phyloP scores from a whole-genome alignment of 2,888 invertebrate species.

The Scaptomyza reducta region DNA sequence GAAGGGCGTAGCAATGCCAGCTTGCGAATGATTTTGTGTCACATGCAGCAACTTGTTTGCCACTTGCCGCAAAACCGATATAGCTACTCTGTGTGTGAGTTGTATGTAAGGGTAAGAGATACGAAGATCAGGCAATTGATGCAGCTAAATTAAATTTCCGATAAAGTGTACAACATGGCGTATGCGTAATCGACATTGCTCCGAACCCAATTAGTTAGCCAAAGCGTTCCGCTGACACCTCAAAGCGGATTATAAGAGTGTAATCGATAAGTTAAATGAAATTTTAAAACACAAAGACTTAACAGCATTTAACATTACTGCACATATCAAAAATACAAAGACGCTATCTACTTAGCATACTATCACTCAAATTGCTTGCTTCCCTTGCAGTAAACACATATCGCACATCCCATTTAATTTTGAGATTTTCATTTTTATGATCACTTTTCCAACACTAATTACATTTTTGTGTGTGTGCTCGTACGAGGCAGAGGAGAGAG shows the following conservation, averaged over 20 bases:
- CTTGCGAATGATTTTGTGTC: constrained; percentile 55
- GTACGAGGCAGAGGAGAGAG: neutral
- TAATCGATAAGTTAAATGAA: neutral
- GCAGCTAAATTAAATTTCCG: constrained; percentile 71
- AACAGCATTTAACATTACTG: constrained; percentile 1
- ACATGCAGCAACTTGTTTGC: constrained; percentile 61
- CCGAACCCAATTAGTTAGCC: constrained; percentile 26
- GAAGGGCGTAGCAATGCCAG: constrained; percentile 10
- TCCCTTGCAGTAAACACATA: neutral
- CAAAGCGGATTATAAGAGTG: no score
- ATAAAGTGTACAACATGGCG: constrained; percentile 57
- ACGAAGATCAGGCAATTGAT: constrained; percentile 32
- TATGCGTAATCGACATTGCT: constrained; percentile 47
- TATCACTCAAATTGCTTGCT: neutral
- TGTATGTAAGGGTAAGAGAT: neutral
- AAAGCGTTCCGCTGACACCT: constrained; percentile 1
- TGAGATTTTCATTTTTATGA: constrained; percentile 28
- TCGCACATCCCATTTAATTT: constrained; percentile 2
- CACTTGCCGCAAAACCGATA: constrained; percentile 57
- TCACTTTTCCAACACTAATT: constrained; percentile 53
- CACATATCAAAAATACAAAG: constrained; percentile 16
- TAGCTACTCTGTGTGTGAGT: constrained; percentile 10
- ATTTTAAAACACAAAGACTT: neutral
- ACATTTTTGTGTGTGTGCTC: constrained; percentile 37
- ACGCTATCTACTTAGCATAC: neutral